A percentile compares a stretch with the other conserved stretches of the same genome.
phyloP scores from a whole-genome alignment of 2,797 vertebrate species.

The Cephalopachus bancanus region DNA sequence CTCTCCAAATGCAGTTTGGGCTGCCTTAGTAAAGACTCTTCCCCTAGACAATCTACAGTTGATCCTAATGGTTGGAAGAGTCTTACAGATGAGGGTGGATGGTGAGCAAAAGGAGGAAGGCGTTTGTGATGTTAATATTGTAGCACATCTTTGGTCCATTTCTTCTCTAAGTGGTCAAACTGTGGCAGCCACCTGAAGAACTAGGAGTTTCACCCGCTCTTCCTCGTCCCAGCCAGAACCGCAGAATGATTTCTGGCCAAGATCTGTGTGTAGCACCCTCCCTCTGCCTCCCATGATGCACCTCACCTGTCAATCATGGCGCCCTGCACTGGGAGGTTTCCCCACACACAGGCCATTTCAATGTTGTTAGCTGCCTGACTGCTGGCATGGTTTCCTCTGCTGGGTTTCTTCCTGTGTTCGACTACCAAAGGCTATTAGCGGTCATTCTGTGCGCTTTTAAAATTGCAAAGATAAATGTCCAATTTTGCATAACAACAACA shows the following conservation, averaged over 20 bases:
- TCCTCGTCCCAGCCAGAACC: neutral
- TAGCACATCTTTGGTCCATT: neutral
- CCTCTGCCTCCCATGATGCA: neutral
- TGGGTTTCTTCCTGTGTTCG: neutral
- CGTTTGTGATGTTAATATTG: neutral
- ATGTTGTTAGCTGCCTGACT: neutral
- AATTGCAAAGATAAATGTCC: neutral
- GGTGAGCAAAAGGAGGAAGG: neutral
- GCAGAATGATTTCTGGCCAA: neutral
- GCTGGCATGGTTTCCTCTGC: neutral
- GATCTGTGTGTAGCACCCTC: neutral
- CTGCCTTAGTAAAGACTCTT: neutral
- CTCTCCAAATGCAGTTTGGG: neutral
- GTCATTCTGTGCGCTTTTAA: neutral
- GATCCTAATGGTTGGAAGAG: neutral
- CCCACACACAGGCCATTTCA: neutral
- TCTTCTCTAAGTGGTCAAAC: neutral
- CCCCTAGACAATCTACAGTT: neutral
- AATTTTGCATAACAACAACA: neutral
- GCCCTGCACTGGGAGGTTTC: neutral
- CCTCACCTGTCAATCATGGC: neutral
- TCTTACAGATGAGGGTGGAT: neutral
- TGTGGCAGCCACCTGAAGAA: neutral
- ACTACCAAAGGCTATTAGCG: neutral
- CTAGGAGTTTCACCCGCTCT: neutral